Percentiles rank a stretch among this genome's conserved stretches.
Evolutionary conservation across 2,888 invertebrate genomes (phyloP).

Genomic region (Melieria omissa): DNA sequence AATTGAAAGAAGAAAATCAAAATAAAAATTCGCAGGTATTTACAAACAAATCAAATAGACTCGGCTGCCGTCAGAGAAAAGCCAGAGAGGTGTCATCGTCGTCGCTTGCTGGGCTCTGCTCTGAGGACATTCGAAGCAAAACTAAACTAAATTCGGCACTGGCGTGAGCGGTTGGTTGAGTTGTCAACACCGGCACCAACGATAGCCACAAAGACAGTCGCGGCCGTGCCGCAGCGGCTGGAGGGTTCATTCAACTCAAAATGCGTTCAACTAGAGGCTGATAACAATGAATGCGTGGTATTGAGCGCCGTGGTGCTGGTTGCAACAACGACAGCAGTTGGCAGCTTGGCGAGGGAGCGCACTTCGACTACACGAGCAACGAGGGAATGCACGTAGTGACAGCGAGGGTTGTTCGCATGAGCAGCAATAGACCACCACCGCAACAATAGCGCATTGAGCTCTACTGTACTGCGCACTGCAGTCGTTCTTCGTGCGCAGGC

Average conservation of each 20-base stretch:
- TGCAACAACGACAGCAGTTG: slow-evolving; percentile 20
- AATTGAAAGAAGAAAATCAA: too few relatives aligned
- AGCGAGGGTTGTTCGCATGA: neutral
- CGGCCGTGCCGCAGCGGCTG: neutral
- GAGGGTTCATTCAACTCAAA: slow-evolving; percentile 46
- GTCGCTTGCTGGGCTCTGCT: neutral
- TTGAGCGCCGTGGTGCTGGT: slow-evolving; percentile 42
- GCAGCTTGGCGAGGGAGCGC: too few relatives aligned
- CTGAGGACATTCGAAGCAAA: neutral
- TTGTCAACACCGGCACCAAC: too few relatives aligned
- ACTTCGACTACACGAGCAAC: slow-evolving; percentile 24
- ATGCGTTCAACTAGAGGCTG: slow-evolving; percentile 15
- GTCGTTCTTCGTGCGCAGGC: neutral
- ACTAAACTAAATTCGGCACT: neutral
- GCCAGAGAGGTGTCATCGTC: neutral
- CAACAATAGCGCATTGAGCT: neutral
- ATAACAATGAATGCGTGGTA: slow-evolving; percentile 28
- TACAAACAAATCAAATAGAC: slow-evolving; percentile 23
- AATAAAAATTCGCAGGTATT: slow-evolving; percentile 18
- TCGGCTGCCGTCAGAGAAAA: too few relatives aligned
- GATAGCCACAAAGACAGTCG: too few relatives aligned
- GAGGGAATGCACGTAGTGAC: neutral
- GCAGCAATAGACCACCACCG: neutral
- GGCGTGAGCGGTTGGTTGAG: too few relatives aligned
- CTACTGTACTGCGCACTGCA: too few relatives aligned